These are phyloP conservation scores for Scotopteryx bipunctaria DNA, from an alignment of 2,888 invertebrate genomes.

Conservation along the genomic window DNA sequence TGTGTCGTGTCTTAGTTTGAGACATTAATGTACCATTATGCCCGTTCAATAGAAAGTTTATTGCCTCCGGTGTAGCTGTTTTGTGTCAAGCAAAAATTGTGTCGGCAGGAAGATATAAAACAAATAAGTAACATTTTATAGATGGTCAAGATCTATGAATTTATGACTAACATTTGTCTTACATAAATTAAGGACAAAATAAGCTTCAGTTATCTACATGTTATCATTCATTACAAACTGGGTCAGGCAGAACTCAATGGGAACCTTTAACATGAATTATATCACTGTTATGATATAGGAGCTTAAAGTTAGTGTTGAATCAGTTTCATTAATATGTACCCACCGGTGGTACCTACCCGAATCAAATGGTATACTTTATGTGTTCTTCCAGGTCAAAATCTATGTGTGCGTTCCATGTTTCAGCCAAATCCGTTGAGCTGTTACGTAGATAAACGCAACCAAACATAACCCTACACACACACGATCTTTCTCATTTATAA, in stretches of 20 bases:
- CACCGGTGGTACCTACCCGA: too few relatives aligned
- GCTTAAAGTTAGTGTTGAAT: neutral
- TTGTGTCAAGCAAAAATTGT: conserved; percentile 51
- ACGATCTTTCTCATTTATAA: too few relatives aligned
- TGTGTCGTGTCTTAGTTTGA: conserved; percentile 49
- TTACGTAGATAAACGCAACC: too few relatives aligned
- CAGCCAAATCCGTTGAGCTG: too few relatives aligned
- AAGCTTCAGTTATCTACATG: neutral
- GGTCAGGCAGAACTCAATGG: neutral
- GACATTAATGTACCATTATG: conserved; percentile 58
- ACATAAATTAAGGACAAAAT: conserved; percentile 23
- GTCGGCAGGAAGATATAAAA: conserved; percentile 57
- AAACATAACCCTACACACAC: too few relatives aligned
- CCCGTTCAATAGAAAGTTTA: conserved; percentile 67
- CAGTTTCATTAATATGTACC: too few relatives aligned
- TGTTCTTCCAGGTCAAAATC: too few relatives aligned
- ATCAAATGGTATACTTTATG: too few relatives aligned
- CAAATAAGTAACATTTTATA: conserved; percentile 33
- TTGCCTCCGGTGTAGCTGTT: conserved; percentile 61
- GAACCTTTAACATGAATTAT: neutral
- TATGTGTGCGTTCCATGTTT: too few relatives aligned
- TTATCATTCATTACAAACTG: neutral
- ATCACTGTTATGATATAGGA: too few relatives aligned
- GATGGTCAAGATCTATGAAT: conserved; percentile 31
- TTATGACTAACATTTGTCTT: conserved; percentile 21